Base-by-base conservation (phyloP, 2,888 invertebrate species). In the Drosophila eohydei region DNA sequence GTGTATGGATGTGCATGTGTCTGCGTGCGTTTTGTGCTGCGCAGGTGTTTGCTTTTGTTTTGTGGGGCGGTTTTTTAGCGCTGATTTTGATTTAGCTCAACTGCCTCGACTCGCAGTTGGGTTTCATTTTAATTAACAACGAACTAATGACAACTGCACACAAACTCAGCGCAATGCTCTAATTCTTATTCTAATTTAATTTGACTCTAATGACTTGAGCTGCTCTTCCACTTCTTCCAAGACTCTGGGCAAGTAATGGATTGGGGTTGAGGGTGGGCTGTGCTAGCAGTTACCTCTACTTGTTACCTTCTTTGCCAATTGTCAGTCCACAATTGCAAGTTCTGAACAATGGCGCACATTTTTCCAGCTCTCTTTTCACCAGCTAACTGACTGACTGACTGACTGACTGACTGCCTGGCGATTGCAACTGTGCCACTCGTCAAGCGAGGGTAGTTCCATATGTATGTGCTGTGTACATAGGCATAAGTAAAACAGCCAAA, bases 91-190 rank as follows among this genome's bases (percentile, higher is more conserved):
- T 80, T 79, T 77, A 73, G 54, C 77, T 75, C 57, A 44, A 70
- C 65, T 57, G 57, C 62, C 73, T 73, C 74, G 64, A 40, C 74
- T 70, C 55, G 71, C 78, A 80, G 74, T 80, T 81, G 78, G 68
- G 79, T 70, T 79, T 77, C 88, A 81, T 83, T 84, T 84, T 84
- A 84, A 84, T 84, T 84, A 84, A 84, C 89, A 84, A 83, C 81
- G 76, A 84, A 89, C 89, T 84, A 84, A 84, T 89, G 84, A 78
- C 74, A 87, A 84, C 68, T 71, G 71, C 79, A 74, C 54, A 86
- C 69, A 73, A 66, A 44, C 61, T 41, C 56, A 52, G 48, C 74
- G 79, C 52, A 79, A 55, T 77, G 71, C 63, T 80, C 80, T 64
- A 79, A 70, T 66, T 77, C 68, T 41, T 51, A 56, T 59, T 86